Evolutionary conservation across 2,797 vertebrate species (phyloP).

Genomic region (Amniataba percoides): DNA sequence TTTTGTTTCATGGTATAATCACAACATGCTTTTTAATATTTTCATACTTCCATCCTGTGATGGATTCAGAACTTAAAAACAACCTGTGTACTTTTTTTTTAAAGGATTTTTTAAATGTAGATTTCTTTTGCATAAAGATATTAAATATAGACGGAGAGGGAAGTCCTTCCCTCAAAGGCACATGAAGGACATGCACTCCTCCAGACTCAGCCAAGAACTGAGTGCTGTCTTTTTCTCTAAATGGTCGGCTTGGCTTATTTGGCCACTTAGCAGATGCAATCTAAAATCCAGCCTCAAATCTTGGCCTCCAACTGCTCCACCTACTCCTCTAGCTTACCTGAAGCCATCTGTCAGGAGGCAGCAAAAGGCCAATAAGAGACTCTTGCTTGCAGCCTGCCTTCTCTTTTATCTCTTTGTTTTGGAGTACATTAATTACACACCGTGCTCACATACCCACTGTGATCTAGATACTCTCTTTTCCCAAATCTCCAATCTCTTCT

Average conservation of each 20-base stretch:
- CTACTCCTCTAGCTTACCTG: slow-evolving; percentile 46
- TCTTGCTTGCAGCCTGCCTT: slow-evolving; percentile 27
- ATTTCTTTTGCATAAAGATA: background rate
- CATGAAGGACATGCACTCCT: slow-evolving; percentile 1
- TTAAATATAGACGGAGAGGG: background rate
- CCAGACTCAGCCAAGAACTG: background rate
- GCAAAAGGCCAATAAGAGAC: slow-evolving; percentile 38
- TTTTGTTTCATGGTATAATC: slow-evolving; percentile 7
- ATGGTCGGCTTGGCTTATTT: slow-evolving; percentile 31
- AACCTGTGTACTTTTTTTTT: background rate
- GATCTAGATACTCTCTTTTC: slow-evolving; percentile 23
- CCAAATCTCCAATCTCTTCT: slow-evolving; percentile 22
- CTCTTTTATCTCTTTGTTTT: slow-evolving; percentile 55
- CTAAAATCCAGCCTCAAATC: slow-evolving; percentile 48
- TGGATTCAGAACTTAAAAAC: background rate
- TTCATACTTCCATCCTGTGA: slow-evolving; percentile 1
- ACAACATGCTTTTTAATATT: slow-evolving; percentile 14
- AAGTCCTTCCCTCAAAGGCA: slow-evolving; percentile 12
- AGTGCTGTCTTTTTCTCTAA: slow-evolving; percentile 2
- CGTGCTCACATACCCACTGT: background rate
- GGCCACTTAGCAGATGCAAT: slow-evolving; percentile 37
- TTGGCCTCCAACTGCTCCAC: slow-evolving; percentile 51
- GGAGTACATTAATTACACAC: slow-evolving; percentile 41
- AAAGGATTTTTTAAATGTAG: background rate
- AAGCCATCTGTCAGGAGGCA: slow-evolving; percentile 57